Percentiles rank a stretch among this genome's conserved stretches.
phyloP scores from a whole-genome alignment of 2,797 vertebrate genomes.

The Muscicapa striata region DNA sequence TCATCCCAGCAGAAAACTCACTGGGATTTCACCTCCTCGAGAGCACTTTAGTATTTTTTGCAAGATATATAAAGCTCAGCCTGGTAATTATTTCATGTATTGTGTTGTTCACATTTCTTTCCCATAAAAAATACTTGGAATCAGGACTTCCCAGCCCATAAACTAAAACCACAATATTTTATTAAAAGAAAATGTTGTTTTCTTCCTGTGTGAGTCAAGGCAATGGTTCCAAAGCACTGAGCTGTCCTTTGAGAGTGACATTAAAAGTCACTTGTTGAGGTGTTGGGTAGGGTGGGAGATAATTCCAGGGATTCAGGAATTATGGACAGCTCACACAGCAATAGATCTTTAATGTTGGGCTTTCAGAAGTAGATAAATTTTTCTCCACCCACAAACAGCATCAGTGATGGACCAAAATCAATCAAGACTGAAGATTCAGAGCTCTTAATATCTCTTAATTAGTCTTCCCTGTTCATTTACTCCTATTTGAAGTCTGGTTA shows the following conservation, averaged over 20 bases:
- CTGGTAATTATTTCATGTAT: background rate
- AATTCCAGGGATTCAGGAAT: background rate
- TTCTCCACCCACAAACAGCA: background rate
- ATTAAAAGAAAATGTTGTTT: background rate
- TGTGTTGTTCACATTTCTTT: background rate
- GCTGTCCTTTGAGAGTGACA: background rate
- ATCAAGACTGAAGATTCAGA: background rate
- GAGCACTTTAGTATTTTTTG: background rate
- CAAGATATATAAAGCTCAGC: background rate
- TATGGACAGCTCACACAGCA: background rate
- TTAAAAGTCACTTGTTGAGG: background rate
- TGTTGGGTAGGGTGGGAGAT: background rate
- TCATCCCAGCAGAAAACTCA: background rate
- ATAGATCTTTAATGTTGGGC: background rate
- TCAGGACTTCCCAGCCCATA: background rate
- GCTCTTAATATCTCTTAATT: background rate
- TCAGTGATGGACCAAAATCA: background rate
- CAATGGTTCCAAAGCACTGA: background rate
- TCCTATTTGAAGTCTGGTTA: background rate
- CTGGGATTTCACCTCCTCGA: background rate
- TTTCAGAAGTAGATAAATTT: background rate
- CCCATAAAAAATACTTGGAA: background rate
- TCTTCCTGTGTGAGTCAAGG: background rate
- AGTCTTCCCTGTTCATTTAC: background rate
- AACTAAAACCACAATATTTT: background rate